Evolutionary conservation across 2,113 vertebrate species (phyloP), one percentile per base, ranked within the genome.

Genomic region (Platysternon megacephalum): DNA sequence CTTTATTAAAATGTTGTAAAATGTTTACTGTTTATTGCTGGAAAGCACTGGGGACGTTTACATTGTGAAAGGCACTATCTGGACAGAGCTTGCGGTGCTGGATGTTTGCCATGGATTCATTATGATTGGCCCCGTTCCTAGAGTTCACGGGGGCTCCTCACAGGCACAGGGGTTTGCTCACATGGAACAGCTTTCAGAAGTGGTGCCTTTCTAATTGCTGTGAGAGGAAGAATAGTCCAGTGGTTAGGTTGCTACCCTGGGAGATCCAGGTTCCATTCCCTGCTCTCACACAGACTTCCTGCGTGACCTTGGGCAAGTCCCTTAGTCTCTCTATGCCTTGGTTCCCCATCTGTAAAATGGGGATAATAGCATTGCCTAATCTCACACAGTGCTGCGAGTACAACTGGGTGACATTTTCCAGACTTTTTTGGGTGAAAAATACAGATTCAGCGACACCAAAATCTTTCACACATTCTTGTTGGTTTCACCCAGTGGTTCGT

Each of bases 1-100:
- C 87, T 96, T 95, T 95, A 94, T 96, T 96, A 95, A 97, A 96
- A 91, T 56, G 58, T 87, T 94, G 80, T 96, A 94, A 97, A 95
- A 80, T 72, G 94, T 96, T 94, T 93, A 96, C 51, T 79, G 52
- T 26, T 97, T 96, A 58, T 93, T 91, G 48, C 68, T 93, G 91
- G 82, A 93, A 93, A 93, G 89, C 68, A 87, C 52, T 0, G 26
- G 93, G 55, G 84, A 93, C 0, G 0, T 94, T 97, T 91, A 65
- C 52, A 24, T 89, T 89, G 68, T 80, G 61, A 90, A 95, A 97
- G 61, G 55, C 86, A 79, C 55, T 90, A 55, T 52, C 68, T 68
- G 68, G 58, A 88, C 76, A 19, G 68, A 87, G 61, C 85, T 68
- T 93, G 86, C 84, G 82, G 49, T 88, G 46, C 35, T 89, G 17